These are phyloP conservation scores for Clarias gariepinus DNA, from an alignment of 2,113 vertebrate species.

Conservation along the genomic window DNA sequence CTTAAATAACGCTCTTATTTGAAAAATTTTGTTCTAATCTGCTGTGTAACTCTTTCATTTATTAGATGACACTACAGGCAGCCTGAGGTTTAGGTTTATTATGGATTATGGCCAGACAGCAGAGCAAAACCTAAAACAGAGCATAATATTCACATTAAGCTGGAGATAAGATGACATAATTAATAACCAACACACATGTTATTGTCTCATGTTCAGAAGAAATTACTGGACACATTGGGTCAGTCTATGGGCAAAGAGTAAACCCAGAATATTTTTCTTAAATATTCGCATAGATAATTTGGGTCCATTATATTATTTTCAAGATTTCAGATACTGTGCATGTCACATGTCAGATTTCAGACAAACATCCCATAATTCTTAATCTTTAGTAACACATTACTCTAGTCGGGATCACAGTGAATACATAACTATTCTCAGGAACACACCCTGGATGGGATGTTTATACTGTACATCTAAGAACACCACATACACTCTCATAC, in stretches of 20 bases:
- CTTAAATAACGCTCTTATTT: background rate
- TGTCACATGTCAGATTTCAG: background rate
- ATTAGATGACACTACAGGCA: background rate
- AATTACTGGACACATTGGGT: background rate
- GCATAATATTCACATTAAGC: background rate
- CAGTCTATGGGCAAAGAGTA: background rate
- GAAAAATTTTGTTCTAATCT: background rate
- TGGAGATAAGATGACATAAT: background rate
- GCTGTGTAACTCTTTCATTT: background rate
- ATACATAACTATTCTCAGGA: background rate
- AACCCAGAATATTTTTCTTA: background rate
- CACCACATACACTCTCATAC: background rate
- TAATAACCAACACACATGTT: background rate
- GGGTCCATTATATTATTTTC: background rate
- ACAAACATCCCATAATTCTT: background rate
- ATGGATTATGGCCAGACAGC: background rate
- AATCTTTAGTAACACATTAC: background rate
- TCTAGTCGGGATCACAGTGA: background rate
- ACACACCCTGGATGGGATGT: background rate
- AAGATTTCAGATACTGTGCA: slow-evolving; percentile 1
- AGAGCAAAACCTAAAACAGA: background rate
- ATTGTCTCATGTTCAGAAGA: background rate
- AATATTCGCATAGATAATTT: background rate
- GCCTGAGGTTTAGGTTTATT: background rate
- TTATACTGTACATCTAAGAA: background rate